These are phyloP conservation scores for Furnarius figulus DNA, from an alignment of 2,113 vertebrate genomes.

Conservation along the genomic window DNA sequence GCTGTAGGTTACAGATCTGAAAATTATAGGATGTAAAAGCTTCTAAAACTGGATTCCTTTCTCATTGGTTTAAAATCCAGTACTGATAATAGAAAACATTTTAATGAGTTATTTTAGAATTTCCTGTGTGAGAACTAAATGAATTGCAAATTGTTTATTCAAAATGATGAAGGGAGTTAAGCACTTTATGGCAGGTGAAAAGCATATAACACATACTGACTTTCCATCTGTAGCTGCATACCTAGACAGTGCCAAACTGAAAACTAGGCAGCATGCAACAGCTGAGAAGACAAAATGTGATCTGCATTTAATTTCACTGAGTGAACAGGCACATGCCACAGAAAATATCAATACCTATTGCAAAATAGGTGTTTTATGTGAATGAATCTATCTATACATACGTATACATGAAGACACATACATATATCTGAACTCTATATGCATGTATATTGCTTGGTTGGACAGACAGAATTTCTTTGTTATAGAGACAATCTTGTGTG, in stretches of 20 bases:
- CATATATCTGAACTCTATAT: no score
- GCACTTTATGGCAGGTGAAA: constrained; percentile 4
- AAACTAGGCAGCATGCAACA: neutral
- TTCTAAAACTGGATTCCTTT: neutral
- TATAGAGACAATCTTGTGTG: neutral
- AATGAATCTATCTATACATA: neutral
- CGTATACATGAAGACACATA: neutral
- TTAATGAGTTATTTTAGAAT: constrained; percentile 17
- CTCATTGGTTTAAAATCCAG: neutral
- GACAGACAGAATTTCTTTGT: neutral
- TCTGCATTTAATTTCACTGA: neutral
- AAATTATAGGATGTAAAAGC: neutral
- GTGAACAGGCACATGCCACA: neutral
- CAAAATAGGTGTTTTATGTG: neutral
- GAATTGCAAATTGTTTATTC: neutral
- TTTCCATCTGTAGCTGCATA: neutral
- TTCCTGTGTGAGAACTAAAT: neutral
- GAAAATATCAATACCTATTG: neutral
- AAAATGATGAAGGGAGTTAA: neutral
- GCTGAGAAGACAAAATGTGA: neutral
- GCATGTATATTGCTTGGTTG: neutral
- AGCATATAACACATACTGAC: neutral
- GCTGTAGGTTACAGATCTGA: neutral
- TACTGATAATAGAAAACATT: neutral
- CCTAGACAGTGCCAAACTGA: neutral